phyloP scores from a whole-genome alignment of 2,888 invertebrate species.

The Papilio elwesi region DNA sequence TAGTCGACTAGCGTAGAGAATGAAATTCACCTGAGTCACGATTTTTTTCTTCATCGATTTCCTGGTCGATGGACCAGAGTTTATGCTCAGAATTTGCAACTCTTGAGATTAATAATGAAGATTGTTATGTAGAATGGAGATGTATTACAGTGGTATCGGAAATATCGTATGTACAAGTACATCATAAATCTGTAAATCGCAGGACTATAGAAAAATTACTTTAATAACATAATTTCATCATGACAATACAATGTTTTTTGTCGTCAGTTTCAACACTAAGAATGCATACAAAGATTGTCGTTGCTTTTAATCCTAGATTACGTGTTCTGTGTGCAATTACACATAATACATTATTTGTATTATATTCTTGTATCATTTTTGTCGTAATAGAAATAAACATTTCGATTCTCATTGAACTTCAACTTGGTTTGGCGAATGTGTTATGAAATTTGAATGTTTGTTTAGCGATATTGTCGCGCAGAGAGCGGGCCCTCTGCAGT shows the following conservation, averaged over 20 bases:
- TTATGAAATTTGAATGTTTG: neutral
- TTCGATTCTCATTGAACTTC: neutral
- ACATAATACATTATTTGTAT: conserved; percentile 2
- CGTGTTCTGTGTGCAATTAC: conserved; percentile 5
- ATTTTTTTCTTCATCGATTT: too few relatives aligned
- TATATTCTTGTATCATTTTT: neutral
- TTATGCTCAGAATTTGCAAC: neutral
- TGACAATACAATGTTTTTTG: conserved; percentile 25
- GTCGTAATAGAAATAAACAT: neutral
- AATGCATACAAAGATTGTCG: conserved; percentile 28
- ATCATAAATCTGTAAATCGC: conserved; percentile 15
- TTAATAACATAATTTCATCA: conserved; percentile 28
- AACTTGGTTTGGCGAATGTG: neutral
- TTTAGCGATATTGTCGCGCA: conserved; percentile 7
- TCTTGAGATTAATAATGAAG: neutral
- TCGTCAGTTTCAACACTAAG: neutral
- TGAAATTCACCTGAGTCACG: too few relatives aligned
- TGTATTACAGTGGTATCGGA: neutral
- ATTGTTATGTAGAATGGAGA: conserved; percentile 7
- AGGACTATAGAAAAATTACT: conserved; percentile 16
- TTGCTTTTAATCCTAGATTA: conserved; percentile 29
- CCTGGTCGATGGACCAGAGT: conserved; percentile 5
- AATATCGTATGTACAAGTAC: neutral
- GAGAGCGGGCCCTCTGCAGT: neutral
- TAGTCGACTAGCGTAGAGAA: too few relatives aligned